Evolutionary conservation across 2,797 vertebrate genomes (phyloP).

Genomic region (Sebastes glaucus): DNA sequence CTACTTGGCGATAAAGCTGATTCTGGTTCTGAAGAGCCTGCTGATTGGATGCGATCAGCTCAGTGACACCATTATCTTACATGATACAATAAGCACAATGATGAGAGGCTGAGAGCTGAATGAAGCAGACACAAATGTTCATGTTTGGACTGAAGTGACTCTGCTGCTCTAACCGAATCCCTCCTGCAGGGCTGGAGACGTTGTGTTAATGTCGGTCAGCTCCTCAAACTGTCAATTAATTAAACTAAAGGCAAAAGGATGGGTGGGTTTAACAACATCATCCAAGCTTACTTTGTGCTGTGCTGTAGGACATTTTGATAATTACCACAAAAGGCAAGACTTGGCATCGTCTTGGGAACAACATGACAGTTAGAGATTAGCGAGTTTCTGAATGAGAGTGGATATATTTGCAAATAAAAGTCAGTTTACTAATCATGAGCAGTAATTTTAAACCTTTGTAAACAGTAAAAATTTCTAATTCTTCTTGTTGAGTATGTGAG

Average conservation of each 20-base stretch:
- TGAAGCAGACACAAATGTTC: background rate
- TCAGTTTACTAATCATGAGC: background rate
- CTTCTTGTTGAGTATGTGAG: background rate
- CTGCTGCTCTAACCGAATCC: background rate
- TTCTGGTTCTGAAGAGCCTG: conserved; percentile 2
- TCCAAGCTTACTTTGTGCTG: background rate
- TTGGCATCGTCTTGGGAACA: conserved; percentile 7
- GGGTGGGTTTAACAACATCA: background rate
- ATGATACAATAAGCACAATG: background rate
- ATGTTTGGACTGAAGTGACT: background rate
- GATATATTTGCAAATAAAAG: background rate
- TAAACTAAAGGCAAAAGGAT: background rate
- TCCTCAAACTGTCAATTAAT: conserved; percentile 33
- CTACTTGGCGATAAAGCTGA: background rate
- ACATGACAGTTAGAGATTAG: conserved; percentile 1
- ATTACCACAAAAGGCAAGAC: conserved; percentile 3
- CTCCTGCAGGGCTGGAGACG: background rate
- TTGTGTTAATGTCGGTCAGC: background rate
- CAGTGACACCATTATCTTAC: background rate
- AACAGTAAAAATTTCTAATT: background rate
- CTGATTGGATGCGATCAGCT: conserved; percentile 27
- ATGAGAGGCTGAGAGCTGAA: background rate
- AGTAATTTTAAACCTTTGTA: background rate
- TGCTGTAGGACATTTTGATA: conserved; percentile 14
- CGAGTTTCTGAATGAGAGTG: background rate